Evolutionary conservation across 2,888 invertebrate species (phyloP).

Genomic region (Sussaba pulchella): DNA sequence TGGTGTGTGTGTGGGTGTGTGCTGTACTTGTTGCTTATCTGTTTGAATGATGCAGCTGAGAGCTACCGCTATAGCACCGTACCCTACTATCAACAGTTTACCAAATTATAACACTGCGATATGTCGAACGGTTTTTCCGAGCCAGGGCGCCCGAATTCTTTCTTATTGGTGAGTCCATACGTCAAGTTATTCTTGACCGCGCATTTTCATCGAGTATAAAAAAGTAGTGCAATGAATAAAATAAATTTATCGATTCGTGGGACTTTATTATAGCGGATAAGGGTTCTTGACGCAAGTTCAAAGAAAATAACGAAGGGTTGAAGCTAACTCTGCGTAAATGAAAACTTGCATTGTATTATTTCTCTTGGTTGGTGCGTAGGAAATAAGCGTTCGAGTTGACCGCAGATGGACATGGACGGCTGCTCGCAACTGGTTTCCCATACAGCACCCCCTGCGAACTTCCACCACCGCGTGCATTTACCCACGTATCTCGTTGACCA

Average conservation of each 20-base stretch:
- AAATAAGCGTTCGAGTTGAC: conserved; percentile 57
- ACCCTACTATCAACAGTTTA: neutral
- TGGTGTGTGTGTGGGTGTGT: conserved; percentile 82
- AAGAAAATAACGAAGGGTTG: conserved; percentile 23
- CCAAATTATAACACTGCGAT: too few species aligned
- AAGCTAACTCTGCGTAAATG: neutral
- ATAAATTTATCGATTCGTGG: neutral
- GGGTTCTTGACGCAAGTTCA: neutral
- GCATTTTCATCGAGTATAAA: too few species aligned
- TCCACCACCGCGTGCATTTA: conserved; percentile 48
- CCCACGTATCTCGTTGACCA: conserved; percentile 71
- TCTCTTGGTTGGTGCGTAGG: neutral
- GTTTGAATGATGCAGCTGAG: neutral
- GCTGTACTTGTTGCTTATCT: conserved; percentile 83
- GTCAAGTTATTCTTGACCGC: too few species aligned
- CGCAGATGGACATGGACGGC: conserved; percentile 77
- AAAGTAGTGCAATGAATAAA: neutral
- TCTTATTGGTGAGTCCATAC: too few species aligned
- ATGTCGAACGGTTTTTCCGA: too few species aligned
- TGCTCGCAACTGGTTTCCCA: conserved; percentile 82
- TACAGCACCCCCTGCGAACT: conserved; percentile 81
- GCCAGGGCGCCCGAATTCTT: too few species aligned
- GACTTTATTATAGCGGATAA: neutral
- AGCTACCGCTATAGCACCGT: conserved; percentile 1
- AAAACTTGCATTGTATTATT: conserved; percentile 3